A percentile compares a stretch with the other conserved stretches of the same genome.
Conservation (phyloP, 1,140 invertebrate genomes). For the Aphidius ervi region DNA sequence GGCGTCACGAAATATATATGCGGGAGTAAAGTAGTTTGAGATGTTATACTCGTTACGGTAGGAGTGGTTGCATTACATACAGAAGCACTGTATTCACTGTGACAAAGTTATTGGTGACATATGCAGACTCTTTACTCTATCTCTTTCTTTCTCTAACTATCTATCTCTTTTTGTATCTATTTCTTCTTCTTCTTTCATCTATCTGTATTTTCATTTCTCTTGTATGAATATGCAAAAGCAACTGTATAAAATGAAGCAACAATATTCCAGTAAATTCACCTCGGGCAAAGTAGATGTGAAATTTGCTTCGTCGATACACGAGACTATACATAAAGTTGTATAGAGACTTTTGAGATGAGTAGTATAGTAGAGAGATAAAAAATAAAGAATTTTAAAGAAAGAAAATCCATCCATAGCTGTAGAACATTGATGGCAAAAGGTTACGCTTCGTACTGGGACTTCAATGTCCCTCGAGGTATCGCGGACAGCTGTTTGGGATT, state of each 20-base stretch:
- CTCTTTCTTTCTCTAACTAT: neutral
- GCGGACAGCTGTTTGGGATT: slow-evolving; percentile 28
- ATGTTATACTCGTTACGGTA: too few relatives aligned
- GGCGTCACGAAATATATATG: too few relatives aligned
- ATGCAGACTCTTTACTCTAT: slow-evolving; percentile 28
- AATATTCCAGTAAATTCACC: slow-evolving; percentile 34
- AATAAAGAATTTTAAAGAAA: too few relatives aligned
- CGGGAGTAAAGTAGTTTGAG: too few relatives aligned
- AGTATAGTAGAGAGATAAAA: too few relatives aligned
- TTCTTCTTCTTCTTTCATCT: neutral
- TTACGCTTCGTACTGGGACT: slow-evolving; percentile 4
- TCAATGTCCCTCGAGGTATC: slow-evolving; percentile 9
- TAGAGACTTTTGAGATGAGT: too few relatives aligned
- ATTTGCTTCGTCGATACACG: slow-evolving; percentile 33
- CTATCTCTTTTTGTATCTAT: neutral
- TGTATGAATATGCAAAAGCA: slow-evolving; percentile 43
- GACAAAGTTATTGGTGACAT: slow-evolving; percentile 37
- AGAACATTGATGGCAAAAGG: slow-evolving; percentile 9
- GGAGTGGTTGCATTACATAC: slow-evolving; percentile 4
- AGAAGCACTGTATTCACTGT: neutral
- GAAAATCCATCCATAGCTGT: neutral
- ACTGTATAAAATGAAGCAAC: slow-evolving; percentile 33
- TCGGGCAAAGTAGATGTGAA: slow-evolving; percentile 26
- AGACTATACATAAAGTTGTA: too few relatives aligned
- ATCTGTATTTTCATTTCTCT: slow-evolving; percentile 2